Evolutionary conservation across 2,888 invertebrate genomes (phyloP), one percentile per base, ranked within the genome.

Genomic region (Ennomos erosarius): DNA sequence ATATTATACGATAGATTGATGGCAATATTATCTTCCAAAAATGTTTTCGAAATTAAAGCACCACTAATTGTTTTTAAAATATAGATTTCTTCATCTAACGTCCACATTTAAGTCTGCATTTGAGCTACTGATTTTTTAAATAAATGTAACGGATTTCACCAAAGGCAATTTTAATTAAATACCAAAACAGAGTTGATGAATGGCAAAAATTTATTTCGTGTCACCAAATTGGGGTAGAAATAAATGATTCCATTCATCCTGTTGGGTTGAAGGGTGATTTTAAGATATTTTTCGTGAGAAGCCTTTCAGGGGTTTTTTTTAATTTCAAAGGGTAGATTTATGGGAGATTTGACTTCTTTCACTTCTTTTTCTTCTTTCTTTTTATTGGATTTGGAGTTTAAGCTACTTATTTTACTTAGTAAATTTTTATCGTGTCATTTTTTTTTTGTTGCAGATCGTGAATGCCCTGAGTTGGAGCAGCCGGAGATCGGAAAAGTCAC

Each of bases 401-500:
- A 39, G 8, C 8, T 38, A n/a, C 51, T 35, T 10, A 34, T 26
- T 26, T 1, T 4, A 26, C 26, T 4, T 26, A 6, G 26, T 26
- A 6, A 26, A 26, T 26, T 26, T 26, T 0, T 6, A 26, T 26
- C 16, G 16, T 16, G 16, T 16, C 44, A 11, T 48, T 37, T 47
- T 46, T 5, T 63, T 0, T 51, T 78, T 87, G 76, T 92, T 92
- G 9, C 88, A 94, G 97, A 98, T 79, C 95, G 97, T n/a, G 97
- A 97, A 83, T 98, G 98, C 72, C 96, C 97, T 0, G 96, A 96
- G 68, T 87, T 97, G 49, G 94, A 94, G 37, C 95, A 96, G 62
- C 97, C 97, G 48, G 94, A 95, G 11, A 93, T 96, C 57, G 98
- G 98, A 0, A 94, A 95, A 54, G 96, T 98, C 48, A 94, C 94